phyloP scores from a whole-genome alignment of 1,140 invertebrate genomes.

The Kradibia gibbosae region DNA sequence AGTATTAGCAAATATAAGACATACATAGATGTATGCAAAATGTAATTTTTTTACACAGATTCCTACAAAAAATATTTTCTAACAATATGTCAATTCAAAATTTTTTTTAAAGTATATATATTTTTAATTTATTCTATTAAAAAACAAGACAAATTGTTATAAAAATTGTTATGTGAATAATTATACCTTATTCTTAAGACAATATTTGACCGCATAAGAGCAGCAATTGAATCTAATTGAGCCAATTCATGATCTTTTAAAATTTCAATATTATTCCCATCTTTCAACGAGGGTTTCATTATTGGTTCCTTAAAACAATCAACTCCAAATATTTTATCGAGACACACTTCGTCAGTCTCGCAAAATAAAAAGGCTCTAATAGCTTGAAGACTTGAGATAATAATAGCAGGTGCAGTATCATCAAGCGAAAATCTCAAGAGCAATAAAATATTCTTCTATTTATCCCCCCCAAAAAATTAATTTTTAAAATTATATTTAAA shows the following conservation, averaged over 20 bases:
- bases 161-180: conserved; percentile 29
- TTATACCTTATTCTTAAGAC: conserved; percentile 78
- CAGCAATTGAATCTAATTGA: conserved; percentile 83
- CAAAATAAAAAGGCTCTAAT: conserved; percentile 83
- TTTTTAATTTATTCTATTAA: background rate
- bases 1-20: background rate
- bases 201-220: conserved; percentile 84
- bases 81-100: too few species aligned
- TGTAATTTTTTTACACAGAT: too few species aligned
- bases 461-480: background rate
- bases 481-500: background rate
- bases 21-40: background rate
- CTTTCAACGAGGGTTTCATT: conserved; percentile 77
- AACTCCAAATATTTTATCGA: conserved; percentile 79
- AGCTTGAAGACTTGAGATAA: conserved; percentile 82
- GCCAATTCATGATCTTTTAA: conserved; percentile 89
- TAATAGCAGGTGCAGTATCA: conserved; percentile 81
- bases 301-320: conserved; percentile 68
- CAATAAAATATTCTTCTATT: conserved; percentile 80
- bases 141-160: background rate
- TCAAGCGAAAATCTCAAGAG: conserved; percentile 88
- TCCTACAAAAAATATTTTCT: too few species aligned
- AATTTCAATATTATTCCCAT: conserved; percentile 77
- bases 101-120: too few species aligned
- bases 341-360: conserved; percentile 82